Conservation (phyloP, 2,888 invertebrate genomes). For the Acrobasis repandana region DNA sequence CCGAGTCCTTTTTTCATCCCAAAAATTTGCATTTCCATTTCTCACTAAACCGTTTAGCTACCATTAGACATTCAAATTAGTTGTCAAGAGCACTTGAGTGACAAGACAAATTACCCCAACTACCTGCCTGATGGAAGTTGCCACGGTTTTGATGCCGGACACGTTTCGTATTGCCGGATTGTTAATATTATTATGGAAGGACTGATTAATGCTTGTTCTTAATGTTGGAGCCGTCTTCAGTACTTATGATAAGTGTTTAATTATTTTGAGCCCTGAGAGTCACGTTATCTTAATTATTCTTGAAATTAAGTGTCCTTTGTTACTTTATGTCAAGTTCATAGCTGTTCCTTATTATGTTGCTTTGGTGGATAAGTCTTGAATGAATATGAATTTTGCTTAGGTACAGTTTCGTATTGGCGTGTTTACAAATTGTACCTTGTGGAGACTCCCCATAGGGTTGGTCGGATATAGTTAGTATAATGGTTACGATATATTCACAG, state of each 20-base stretch:
- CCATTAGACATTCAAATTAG: slow-evolving; percentile 71
- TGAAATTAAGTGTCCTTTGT: slow-evolving; percentile 11
- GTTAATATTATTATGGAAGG: slow-evolving; percentile 21
- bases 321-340: slow-evolving; percentile 6
- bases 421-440: too few relatives aligned
- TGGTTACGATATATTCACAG: too few relatives aligned
- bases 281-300: slow-evolving; percentile 11
- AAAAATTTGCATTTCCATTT: slow-evolving; percentile 12
- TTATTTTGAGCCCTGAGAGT: slow-evolving; percentile 10
- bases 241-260: slow-evolving; percentile 13
- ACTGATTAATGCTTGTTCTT: slow-evolving; percentile 19
- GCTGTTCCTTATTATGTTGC: too few relatives aligned
- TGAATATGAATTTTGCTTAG: too few relatives aligned
- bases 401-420: too few relatives aligned
- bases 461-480: too few relatives aligned
- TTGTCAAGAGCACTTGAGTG: slow-evolving; percentile 59
- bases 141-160: slow-evolving; percentile 57
- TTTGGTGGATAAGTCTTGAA: too few relatives aligned
- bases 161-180: slow-evolving; percentile 42
- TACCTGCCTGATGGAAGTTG: slow-evolving; percentile 64
- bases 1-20: not conserved
- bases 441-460: too few relatives aligned
- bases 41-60: slow-evolving; percentile 16
- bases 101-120: slow-evolving; percentile 70
- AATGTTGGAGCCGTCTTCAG: not conserved